Evolutionary conservation across 2,888 invertebrate species (phyloP).

Genomic region (Harpagoxenus sublaevis): DNA sequence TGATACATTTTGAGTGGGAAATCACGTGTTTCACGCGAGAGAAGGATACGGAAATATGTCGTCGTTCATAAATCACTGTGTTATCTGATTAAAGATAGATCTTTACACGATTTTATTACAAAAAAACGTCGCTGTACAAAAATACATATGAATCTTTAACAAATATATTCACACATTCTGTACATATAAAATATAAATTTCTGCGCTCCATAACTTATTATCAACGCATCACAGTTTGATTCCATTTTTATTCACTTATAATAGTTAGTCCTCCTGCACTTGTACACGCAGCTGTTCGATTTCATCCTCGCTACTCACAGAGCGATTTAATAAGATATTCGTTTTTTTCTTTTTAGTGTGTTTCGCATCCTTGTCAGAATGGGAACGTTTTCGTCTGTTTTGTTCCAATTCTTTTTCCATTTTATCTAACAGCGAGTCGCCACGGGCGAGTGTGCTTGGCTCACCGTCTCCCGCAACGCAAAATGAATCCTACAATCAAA

Average conservation of each 20-base stretch:
- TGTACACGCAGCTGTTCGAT: conserved; percentile 77
- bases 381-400: conserved; percentile 71
- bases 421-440: conserved; percentile 72
- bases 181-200: conserved; percentile 29
- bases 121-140: conserved; percentile 23
- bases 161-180: conserved; percentile 2
- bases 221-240: conserved; percentile 16
- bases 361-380: conserved; percentile 28
- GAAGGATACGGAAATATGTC: neutral
- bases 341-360: conserved; percentile 61
- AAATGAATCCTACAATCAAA: conserved; percentile 80
- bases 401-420: conserved; percentile 66
- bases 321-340: conserved; percentile 50
- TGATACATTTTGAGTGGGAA: neutral
- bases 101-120: conserved; percentile 28
- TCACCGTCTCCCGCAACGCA: conserved; percentile 74
- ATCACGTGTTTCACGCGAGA: neutral
- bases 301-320: conserved; percentile 81
- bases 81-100: conserved; percentile 34
- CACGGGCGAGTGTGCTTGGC: conserved; percentile 35
- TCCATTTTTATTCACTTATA: neutral
- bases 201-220: conserved; percentile 20
- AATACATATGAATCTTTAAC: conserved; percentile 19
- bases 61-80: conserved; percentile 9
- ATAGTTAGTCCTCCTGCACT: conserved; percentile 73